These are phyloP conservation scores for Sipunculus nudus DNA, from an alignment of 2,888 invertebrate genomes.

Conservation along the genomic window DNA sequence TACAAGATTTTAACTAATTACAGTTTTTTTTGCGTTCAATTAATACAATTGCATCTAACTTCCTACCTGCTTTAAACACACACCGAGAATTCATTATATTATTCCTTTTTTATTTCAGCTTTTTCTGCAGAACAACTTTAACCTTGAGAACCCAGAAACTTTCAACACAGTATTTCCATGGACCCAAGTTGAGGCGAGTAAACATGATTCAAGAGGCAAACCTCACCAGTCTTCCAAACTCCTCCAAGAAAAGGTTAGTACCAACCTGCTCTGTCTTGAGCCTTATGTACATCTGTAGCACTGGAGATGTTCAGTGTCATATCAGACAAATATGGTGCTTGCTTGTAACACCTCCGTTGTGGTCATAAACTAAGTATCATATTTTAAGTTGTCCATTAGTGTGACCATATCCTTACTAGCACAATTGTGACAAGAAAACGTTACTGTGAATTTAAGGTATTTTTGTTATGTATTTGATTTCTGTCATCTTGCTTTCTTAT, in stretches of 20 bases:
- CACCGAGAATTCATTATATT: not conserved
- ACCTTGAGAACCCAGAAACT: slow-evolving; percentile 80
- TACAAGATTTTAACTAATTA: not conserved
- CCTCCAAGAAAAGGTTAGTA: slow-evolving; percentile 82
- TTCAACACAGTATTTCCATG: slow-evolving; percentile 87
- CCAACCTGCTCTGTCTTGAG: no score
- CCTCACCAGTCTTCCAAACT: slow-evolving; percentile 69
- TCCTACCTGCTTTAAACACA: not conserved
- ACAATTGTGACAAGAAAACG: no score
- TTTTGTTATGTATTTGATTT: no score
- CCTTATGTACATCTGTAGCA: no score
- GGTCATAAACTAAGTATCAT: no score
- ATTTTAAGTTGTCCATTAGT: no score
- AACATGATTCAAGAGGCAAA: slow-evolving; percentile 24
- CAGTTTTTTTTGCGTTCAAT: not conserved
- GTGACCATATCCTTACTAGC: no score
- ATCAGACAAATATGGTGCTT: no score
- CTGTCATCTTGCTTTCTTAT: not conserved
- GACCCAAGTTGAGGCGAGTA: slow-evolving; percentile 64
- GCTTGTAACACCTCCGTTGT: no score
- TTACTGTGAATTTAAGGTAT: no score
- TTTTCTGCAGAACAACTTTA: slow-evolving; percentile 82
- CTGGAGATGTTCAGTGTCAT: no score
- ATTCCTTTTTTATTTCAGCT: slow-evolving; percentile 69
- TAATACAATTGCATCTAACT: not conserved